Conservation (phyloP, 2,797 vertebrate species). For the Sebastiscus albofasciatus region DNA sequence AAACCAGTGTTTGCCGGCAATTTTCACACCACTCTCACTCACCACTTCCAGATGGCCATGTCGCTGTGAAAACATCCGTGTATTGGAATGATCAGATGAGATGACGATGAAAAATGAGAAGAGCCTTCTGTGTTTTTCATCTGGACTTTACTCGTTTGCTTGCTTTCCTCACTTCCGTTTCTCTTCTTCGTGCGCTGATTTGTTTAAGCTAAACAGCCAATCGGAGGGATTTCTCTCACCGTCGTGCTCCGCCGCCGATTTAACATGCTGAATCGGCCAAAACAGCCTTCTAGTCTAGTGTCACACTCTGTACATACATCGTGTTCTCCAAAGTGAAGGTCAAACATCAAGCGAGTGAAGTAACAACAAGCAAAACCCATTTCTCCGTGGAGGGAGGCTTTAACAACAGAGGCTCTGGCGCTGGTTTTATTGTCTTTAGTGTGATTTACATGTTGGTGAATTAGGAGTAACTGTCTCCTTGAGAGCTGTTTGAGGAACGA, state of each 20-base stretch:
- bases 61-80: no score
- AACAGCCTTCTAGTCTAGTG: not conserved
- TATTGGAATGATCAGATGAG: no score
- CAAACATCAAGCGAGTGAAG: not conserved
- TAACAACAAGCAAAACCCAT: not conserved
- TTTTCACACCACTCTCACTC: no score
- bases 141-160: not conserved
- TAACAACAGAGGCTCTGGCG: not conserved
- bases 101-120: no score
- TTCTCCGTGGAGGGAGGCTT: not conserved
- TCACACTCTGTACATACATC: not conserved
- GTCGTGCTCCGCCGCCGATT: no score
- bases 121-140: no score
- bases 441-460: not conserved
- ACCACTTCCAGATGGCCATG: no score
- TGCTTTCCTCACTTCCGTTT: not conserved
- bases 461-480: constrained; percentile 39
- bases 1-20: no score
- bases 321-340: not conserved
- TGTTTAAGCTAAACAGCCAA: not conserved
- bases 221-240: not conserved
- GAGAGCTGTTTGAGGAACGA: constrained; percentile 30
- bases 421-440: constrained; percentile 13
- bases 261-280: not conserved
- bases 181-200: not conserved